These are phyloP conservation scores for Ophion obscuratus DNA, from an alignment of 2,888 invertebrate genomes.

Conservation along the genomic window DNA sequence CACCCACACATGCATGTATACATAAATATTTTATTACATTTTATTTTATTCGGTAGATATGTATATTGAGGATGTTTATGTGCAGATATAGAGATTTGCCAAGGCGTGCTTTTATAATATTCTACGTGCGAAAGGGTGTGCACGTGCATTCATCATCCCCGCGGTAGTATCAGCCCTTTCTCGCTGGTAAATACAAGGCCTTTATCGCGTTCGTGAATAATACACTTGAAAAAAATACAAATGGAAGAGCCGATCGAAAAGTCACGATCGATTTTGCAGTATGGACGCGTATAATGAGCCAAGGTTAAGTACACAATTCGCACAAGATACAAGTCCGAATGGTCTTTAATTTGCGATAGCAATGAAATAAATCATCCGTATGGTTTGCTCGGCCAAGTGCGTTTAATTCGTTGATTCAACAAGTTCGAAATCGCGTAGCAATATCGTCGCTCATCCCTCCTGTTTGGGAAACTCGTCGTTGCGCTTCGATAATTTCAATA, in stretches of 20 bases:
- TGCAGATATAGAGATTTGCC: slow-evolving; percentile 16
- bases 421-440: too few relatives aligned
- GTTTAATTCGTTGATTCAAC: too few relatives aligned
- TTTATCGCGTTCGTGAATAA: slow-evolving; percentile 21
- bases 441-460: too few relatives aligned
- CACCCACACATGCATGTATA: slow-evolving; percentile 4
- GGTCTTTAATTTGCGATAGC: background rate
- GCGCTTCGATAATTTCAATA: slow-evolving; percentile 6
- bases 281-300: background rate
- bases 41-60: slow-evolving; percentile 30
- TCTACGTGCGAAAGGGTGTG: slow-evolving; percentile 67
- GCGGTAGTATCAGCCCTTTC: slow-evolving; percentile 51
- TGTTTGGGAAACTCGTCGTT: too few relatives aligned
- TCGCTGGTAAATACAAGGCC: slow-evolving; percentile 46
- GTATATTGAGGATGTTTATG: slow-evolving; percentile 13
- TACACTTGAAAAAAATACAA: slow-evolving; percentile 49
- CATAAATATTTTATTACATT: slow-evolving; percentile 1
- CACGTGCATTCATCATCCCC: slow-evolving; percentile 65
- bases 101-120: slow-evolving; percentile 59
- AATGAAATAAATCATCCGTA: background rate
- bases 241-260: slow-evolving; percentile 58
- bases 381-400: too few relatives aligned
- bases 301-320: background rate
- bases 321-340: background rate
- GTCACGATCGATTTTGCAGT: slow-evolving; percentile 54